These are phyloP conservation scores for Bombus sylvicola DNA, from an alignment of 1,140 invertebrate genomes.

Conservation along the genomic window DNA sequence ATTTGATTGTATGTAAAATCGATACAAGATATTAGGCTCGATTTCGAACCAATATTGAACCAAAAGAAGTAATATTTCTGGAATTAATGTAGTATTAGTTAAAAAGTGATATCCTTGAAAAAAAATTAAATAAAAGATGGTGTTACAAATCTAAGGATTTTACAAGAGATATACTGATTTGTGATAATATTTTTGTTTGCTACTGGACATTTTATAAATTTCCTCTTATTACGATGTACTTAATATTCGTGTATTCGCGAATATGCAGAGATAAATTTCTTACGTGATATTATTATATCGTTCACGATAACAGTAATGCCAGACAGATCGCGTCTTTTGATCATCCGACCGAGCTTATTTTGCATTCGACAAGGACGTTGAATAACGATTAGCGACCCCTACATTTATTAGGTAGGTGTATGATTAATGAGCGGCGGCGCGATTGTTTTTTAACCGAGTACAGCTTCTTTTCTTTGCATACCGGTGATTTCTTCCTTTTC, in stretches of 20 bases:
- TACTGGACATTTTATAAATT: too few relatives aligned
- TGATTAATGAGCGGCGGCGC: slow-evolving; percentile 8
- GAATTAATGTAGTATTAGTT: too few relatives aligned
- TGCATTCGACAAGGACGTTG: neutral
- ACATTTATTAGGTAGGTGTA: slow-evolving; percentile 7
- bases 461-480: slow-evolving; percentile 4
- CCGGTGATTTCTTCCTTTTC: neutral
- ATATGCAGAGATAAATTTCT: neutral
- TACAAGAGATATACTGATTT: neutral
- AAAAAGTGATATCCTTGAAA: too few relatives aligned
- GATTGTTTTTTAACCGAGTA: slow-evolving; percentile 6
- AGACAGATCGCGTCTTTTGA: slow-evolving; percentile 11
- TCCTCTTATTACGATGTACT: neutral
- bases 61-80: too few relatives aligned
- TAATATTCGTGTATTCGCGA: neutral
- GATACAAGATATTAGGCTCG: too few relatives aligned
- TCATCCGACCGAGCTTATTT: slow-evolving; percentile 4
- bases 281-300: slow-evolving; percentile 3
- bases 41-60: too few relatives aligned
- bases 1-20: too few relatives aligned
- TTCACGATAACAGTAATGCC: neutral
- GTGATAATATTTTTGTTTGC: neutral
- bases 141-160: too few relatives aligned
- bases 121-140: too few relatives aligned
- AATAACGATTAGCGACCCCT: slow-evolving; percentile 12